Evolutionary conservation across 2,113 vertebrate genomes (phyloP).

Genomic region (Corythornis vintsioides): DNA sequence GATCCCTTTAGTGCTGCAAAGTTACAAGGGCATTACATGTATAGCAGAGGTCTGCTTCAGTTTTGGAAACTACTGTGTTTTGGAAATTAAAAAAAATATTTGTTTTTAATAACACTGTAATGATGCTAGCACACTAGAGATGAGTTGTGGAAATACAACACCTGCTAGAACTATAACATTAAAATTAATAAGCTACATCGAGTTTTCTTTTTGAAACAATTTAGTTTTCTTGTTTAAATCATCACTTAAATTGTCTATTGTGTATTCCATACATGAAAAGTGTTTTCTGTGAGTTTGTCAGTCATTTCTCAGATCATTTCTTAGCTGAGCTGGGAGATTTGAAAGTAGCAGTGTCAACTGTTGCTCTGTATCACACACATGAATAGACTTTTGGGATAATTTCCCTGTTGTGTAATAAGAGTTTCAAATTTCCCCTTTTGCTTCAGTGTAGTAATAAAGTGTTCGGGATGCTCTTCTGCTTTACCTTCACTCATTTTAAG

Average conservation of each 20-base stretch:
- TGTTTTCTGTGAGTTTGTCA: slow-evolving; percentile 20
- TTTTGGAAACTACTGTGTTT: not conserved
- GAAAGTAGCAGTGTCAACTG: not conserved
- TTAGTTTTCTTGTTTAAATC: slow-evolving; percentile 17
- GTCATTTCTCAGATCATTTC: slow-evolving; percentile 18
- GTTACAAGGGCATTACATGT: not conserved
- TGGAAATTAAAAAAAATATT: not conserved
- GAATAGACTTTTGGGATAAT: not conserved
- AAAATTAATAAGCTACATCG: slow-evolving; percentile 59
- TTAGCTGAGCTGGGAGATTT: not conserved
- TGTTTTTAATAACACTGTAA: not conserved
- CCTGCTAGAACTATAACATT: slow-evolving; percentile 33
- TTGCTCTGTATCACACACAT: not conserved
- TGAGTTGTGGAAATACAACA: slow-evolving; percentile 36
- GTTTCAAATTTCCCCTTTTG: not conserved
- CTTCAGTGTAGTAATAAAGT: not conserved
- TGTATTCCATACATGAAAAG: slow-evolving; percentile 34
- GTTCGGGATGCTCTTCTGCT: not conserved
- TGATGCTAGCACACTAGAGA: not conserved
- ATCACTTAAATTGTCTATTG: not conserved
- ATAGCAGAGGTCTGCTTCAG: not conserved
- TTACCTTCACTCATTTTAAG: not conserved
- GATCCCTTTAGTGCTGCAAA: not conserved
- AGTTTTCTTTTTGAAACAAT: slow-evolving; percentile 45
- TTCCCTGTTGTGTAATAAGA: not conserved